Conservation (phyloP, 2,113 vertebrate genomes). For the Sceloporus tristichus region DNA sequence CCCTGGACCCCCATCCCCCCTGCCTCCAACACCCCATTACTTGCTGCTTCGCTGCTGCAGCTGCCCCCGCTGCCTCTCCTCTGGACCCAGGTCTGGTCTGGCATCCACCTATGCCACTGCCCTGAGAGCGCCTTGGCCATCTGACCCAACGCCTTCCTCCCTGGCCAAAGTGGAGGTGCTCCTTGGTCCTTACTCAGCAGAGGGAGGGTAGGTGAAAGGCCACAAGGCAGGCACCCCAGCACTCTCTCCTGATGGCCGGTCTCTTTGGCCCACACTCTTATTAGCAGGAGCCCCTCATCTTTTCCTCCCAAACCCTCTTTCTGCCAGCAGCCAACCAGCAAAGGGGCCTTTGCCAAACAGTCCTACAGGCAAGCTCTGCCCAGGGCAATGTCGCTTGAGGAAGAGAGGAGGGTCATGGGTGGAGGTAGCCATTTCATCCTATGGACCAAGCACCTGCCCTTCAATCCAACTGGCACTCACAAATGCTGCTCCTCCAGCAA, state of each 20-base stretch:
- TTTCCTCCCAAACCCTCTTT: no score
- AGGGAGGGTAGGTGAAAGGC: no score
- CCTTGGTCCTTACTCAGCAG: not conserved
- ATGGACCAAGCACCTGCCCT: not conserved
- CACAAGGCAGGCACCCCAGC: no score
- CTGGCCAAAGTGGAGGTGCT: not conserved
- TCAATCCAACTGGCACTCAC: not conserved
- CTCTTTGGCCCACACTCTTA: no score
- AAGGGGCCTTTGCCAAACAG: no score
- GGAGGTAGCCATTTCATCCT: not conserved
- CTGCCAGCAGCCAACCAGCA: no score
- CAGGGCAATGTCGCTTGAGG: not conserved
- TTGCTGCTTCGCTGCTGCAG: not conserved
- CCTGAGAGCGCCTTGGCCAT: not conserved
- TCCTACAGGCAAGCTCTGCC: no score
- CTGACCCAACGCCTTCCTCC: not conserved
- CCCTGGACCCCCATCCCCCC: no score
- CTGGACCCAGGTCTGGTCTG: no score
- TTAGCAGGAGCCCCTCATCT: no score
- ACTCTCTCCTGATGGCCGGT: no score
- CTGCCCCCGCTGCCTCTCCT: not conserved
- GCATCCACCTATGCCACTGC: not conserved
- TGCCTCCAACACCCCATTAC: not conserved
- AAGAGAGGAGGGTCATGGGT: not conserved
- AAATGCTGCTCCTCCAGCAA: not conserved